Conservation (phyloP, 30 jellyfish, hydroid and myxozoan species). For the Morbakka virulenta region DNA sequence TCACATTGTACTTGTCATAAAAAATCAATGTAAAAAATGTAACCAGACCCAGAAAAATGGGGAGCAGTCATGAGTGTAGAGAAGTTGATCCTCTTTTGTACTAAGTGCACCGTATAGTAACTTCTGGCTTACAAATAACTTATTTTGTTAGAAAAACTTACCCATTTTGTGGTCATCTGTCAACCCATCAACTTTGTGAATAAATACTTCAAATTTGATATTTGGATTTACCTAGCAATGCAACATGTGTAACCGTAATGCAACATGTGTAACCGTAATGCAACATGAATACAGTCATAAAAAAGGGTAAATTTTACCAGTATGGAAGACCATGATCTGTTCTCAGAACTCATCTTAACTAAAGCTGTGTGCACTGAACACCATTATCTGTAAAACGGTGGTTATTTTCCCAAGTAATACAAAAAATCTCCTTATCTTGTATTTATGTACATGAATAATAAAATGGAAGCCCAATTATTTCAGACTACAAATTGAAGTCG, state of each 20-base stretch:
- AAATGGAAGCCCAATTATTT: too few relatives aligned
- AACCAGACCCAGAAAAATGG: too few relatives aligned
- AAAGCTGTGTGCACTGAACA: too few relatives aligned
- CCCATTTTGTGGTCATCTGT: conserved; percentile 94
- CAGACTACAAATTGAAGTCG: too few relatives aligned
- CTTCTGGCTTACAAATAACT: background rate
- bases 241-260: background rate
- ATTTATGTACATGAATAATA: too few relatives aligned
- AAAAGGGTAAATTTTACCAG: background rate
- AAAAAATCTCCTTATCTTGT: too few relatives aligned
- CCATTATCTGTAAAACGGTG: too few relatives aligned
- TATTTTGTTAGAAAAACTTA: background rate
- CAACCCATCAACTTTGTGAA: conserved; percentile 93
- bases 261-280: background rate
- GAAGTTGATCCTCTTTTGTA: too few relatives aligned
- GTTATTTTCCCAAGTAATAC: too few relatives aligned
- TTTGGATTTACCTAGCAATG: conserved; percentile 70
- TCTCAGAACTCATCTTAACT: background rate
- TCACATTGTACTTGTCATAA: too few relatives aligned
- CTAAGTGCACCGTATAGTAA: too few relatives aligned
- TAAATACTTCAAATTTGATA: conserved; percentile 83
- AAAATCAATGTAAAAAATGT: background rate
- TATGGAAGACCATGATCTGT: background rate
- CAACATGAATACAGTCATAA: background rate
- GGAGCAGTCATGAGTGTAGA: too few relatives aligned